Base-by-base conservation (phyloP, 2,797 vertebrate genomes). In the Geotria australis region DNA sequence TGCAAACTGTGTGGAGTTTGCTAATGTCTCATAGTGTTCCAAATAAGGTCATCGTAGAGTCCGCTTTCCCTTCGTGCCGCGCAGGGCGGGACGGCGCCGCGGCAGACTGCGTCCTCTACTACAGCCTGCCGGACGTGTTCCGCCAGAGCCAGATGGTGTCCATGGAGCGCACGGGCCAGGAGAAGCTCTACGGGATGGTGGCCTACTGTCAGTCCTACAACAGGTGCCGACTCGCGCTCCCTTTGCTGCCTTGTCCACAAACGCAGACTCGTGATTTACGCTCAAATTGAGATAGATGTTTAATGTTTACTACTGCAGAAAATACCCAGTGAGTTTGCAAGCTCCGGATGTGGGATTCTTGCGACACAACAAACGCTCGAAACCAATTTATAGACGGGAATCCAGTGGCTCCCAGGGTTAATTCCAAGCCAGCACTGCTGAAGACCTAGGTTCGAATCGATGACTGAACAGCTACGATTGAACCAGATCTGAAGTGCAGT, bases 131-230 rank as follows among this genome's bases (percentile, higher is more conserved):
- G 12, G 91, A 98, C 60, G 79, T 98, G 69, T 98, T 98, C 68
- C 71, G 83, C 67, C 72, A 86, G 66, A 93, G 85, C 65, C 74
- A 81, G 46, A 89, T 98, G 88, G 91, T 98, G 53, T 83, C 95
- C 60, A 96, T 98, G 91, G 91, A 98, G 68, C 94, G 83, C 2
- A 81, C 86, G 1, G 91, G 88, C 8, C 86, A 94, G 63, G 70
- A 84, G 70, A 98, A 98, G 64, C 73, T 96, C 38, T 79, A 80
- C 51, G 76, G 85, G 60, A 96, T 98, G 78, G 81, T 96, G 4
- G 75, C 78, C 2, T 98, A 85, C 64, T 93, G 88, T 66, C 85
- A 85, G 60, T 77, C 74, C 57, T 63, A 73, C 38, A 76, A 63
- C 71, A 77, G 73, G 89, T 83, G 69, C 70, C 71, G 62, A 58